Base-by-base conservation (phyloP, 2,888 invertebrate genomes). In the Clunio marinus region DNA sequence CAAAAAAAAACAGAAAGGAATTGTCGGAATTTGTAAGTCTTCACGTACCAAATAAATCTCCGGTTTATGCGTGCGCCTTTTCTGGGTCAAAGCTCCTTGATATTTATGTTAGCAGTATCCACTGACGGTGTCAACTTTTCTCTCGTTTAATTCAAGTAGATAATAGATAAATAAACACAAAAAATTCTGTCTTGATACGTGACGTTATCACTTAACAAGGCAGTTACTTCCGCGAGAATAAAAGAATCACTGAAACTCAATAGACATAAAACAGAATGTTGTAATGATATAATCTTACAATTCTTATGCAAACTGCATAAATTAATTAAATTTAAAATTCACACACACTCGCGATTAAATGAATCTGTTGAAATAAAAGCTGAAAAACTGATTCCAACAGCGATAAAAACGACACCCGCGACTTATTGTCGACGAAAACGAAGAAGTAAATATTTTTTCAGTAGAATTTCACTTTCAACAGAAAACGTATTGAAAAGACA, bases 381-480 rank as follows among this genome's bases (percentile, higher is more conserved):
- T 24, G 24, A 46, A 15, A 17, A 46, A 17, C 46, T 8, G 28
- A 28, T 13, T 28, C n/a, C 58, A 58, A 27, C 28, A 41, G 41
- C 10, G 27, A 58, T 27, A 28, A 20, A n/a, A 37, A 24, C 59
- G 59, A 27, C 17, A 37, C 13, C 41, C 17, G 22, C 24, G 35
- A 62, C n/a, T n/a, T n/a, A n/a, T n/a, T 51, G 51, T 17, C 22
- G 51, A 51, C 17, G 10, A 4, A 22, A 51, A 51, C 22, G 51
- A 13, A 45, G 45, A 7, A n/a, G 15, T 3, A 7, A 45, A 45
- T 45, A 45, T 7, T n/a, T 15, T 4, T 51, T 7, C 15, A 62
- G 35, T 25, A 62, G 62, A 62, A 62, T 62, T 62, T 62, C 62
- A 62, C 62, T 62, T 62, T 62, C 62, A 62, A 15, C 62, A 10